phyloP scores from a whole-genome alignment of 64 coral and sea anemone genomes.

The Porites australiensis region DNA sequence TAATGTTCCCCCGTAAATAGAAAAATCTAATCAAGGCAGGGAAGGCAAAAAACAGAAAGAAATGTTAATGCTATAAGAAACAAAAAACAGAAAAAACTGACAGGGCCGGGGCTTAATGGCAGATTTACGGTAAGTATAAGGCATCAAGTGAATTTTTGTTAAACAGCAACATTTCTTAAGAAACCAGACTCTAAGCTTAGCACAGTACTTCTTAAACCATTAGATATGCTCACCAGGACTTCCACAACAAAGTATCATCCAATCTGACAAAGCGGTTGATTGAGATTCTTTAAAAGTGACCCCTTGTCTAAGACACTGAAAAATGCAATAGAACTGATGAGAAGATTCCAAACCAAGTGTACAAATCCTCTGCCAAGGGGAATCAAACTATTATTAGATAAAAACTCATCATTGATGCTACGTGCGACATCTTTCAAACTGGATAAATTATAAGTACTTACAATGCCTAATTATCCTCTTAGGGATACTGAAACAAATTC shows the following conservation, averaged over 20 bases:
- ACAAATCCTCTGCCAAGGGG: slow-evolving; percentile 28
- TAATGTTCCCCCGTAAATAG: too few species aligned
- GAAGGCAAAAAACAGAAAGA: too few species aligned
- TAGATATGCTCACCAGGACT: slow-evolving; percentile 15
- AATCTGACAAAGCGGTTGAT: slow-evolving; percentile 56
- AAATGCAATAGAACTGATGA: slow-evolving; percentile 45
- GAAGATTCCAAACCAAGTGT: slow-evolving; percentile 48
- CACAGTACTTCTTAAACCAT: background rate
- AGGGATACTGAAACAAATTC: too few species aligned
- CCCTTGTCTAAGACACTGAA: slow-evolving; percentile 50
- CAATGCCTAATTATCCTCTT: background rate
- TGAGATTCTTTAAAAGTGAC: slow-evolving; percentile 43
- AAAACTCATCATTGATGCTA: background rate
- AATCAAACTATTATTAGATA: background rate
- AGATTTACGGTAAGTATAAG: too few species aligned
- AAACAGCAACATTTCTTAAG: too few species aligned
- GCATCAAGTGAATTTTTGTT: too few species aligned
- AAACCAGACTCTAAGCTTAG: background rate
- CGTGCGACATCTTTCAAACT: background rate
- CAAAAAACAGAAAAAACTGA: too few species aligned
- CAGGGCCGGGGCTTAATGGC: too few species aligned
- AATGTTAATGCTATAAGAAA: too few species aligned
- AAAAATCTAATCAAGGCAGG: too few species aligned
- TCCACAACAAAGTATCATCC: slow-evolving; percentile 52
- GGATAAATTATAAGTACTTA: too few species aligned